Evolutionary conservation across 2,888 invertebrate species (phyloP), one percentile per base, ranked within the genome.

Genomic region (Ypsolopha sequella): DNA sequence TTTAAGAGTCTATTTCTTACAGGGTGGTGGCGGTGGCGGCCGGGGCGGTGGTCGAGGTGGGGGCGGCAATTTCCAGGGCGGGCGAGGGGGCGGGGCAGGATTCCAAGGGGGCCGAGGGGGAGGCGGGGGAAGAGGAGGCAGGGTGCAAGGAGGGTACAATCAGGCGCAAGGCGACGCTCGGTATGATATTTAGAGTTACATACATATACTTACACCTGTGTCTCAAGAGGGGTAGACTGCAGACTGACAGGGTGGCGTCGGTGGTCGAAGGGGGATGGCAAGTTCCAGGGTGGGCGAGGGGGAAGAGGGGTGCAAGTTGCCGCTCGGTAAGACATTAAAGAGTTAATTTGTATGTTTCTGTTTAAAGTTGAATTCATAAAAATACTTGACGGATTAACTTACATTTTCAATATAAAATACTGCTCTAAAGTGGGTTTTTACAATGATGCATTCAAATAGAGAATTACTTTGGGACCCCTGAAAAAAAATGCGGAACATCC

Each of bases 11-110:
- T 7, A 13, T 43, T 34, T 41, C 34, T 57, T 44, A 41, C 43
- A 59, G 60, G 85, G 88, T 50, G 85, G 90, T 39, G 81, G 87
- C 0, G 64, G 87, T 36, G 88, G 87, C 36, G 80, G 88, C 8
- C 65, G 70, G 36, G 74, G 74, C 14, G 76, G 88, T 41, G 80
- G 86, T 39, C 67, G 78, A 39, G 80, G 81, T 45, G 71, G 87
- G 54, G 68, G 87, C 59, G 65, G 71, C 6, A 59, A 70, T 0
- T 65, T 77, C 1, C 65, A 73, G 7, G 71, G 77, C 1, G 63
- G 80, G 7, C 65, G 70, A 2, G 58, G 64, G 0, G 54, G 59
- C 0, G 54, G 63, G 0, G 58, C 63, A 0, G 59, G 62, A 0
- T 53, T 58, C 0, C 56, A 58, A 0, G 59, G 65, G 0, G 62